A percentile compares a stretch with the other conserved stretches of the same genome.
These are phyloP conservation scores for Gastracanthus pulcherrimus DNA, from an alignment of 2,888 invertebrate species.

Conservation along the genomic window DNA sequence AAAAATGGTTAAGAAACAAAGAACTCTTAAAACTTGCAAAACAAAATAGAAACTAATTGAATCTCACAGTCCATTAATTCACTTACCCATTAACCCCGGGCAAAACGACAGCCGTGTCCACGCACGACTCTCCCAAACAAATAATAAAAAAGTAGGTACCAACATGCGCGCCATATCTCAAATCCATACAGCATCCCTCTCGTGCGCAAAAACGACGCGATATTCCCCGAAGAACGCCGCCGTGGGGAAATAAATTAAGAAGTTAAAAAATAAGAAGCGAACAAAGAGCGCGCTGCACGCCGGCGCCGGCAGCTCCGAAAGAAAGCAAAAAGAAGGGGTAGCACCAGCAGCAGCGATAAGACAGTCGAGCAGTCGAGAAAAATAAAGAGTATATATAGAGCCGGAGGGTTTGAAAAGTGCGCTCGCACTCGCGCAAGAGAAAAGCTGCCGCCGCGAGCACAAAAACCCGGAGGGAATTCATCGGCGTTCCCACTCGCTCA, in stretches of 20 bases:
- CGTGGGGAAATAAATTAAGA: conserved; percentile 46
- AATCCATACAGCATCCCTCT: background rate
- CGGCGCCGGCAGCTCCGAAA: too few species aligned
- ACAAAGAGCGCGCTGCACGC: too few species aligned
- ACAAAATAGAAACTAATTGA: background rate
- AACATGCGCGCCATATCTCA: conserved; percentile 1
- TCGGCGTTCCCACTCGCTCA: background rate
- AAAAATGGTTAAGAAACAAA: too few species aligned
- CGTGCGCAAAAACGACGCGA: background rate
- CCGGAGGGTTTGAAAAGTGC: conserved; percentile 7
- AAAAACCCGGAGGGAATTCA: conserved; percentile 30
- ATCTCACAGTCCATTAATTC: conserved; percentile 1
- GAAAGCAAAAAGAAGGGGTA: too few species aligned
- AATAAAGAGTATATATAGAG: too few species aligned
- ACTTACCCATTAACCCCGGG: background rate
- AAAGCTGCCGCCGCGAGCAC: background rate
- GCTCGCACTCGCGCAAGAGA: background rate
- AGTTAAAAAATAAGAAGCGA: conserved; percentile 21
- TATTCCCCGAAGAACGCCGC: background rate
- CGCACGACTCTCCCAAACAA: background rate
- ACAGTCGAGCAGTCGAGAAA: background rate
- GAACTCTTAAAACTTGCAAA: too few species aligned
- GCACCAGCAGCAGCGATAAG: too few species aligned
- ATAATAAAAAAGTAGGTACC: background rate
- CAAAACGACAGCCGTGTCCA: background rate